phyloP scores from a whole-genome alignment of 2,113 vertebrate species.

The Puma concolor region DNA sequence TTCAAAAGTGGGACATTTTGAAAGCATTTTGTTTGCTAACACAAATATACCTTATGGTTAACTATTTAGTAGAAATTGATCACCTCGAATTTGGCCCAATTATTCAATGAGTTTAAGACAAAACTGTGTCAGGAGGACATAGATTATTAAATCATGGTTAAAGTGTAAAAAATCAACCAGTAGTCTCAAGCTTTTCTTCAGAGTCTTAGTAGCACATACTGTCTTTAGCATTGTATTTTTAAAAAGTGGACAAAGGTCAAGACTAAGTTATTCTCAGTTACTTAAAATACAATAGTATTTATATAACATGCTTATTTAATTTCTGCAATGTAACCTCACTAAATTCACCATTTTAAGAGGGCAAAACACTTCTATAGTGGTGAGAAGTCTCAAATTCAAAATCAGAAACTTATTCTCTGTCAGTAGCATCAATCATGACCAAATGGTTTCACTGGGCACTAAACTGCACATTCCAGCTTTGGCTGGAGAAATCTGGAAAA shows the following conservation, averaged over 20 bases:
- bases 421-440: background rate
- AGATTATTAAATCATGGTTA: background rate
- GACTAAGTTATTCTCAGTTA: background rate
- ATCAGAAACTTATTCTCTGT: background rate
- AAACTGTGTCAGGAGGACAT: constrained; percentile 31
- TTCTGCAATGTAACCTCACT: background rate
- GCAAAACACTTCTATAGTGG: background rate
- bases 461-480: constrained; percentile 24
- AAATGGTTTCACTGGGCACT: background rate
- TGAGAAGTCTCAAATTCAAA: constrained; percentile 1
- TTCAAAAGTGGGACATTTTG: constrained; percentile 79
- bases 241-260: background rate
- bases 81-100: constrained; percentile 59
- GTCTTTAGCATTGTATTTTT: background rate
- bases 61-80: constrained; percentile 78
- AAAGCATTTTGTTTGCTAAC: constrained; percentile 78
- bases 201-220: background rate
- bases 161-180: constrained; percentile 43
- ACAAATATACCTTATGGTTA: constrained; percentile 80
- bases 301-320: constrained; percentile 27
- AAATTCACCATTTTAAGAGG: background rate
- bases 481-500: constrained; percentile 9
- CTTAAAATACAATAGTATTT: constrained; percentile 46
- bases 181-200: constrained; percentile 17
- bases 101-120: constrained; percentile 60